phyloP scores from a whole-genome alignment of 1,140 invertebrate species.

The Drosophila setifemur region DNA sequence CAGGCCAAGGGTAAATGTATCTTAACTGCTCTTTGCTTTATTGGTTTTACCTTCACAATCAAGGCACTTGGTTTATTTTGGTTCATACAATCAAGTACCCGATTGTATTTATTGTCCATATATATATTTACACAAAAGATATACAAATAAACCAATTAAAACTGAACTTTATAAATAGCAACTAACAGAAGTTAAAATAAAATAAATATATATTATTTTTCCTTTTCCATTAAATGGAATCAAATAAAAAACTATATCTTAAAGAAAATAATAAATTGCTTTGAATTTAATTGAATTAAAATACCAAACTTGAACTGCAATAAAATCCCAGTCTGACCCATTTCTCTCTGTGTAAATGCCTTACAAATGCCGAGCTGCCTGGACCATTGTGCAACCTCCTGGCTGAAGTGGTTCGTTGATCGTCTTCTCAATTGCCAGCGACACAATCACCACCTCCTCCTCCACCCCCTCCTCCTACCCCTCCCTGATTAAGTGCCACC shows the following conservation, averaged over 20 bases:
- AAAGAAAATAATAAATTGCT: too few species aligned
- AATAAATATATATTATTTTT: background rate
- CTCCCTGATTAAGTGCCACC: background rate
- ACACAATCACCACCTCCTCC: slow-evolving; percentile 5
- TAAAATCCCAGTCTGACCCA: slow-evolving; percentile 1
- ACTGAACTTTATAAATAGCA: too few species aligned
- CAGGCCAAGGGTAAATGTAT: slow-evolving; percentile 26
- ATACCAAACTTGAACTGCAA: too few species aligned
- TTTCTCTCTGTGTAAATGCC: slow-evolving; percentile 3
- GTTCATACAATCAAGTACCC: too few species aligned
- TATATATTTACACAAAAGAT: too few species aligned
- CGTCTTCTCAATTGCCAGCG: slow-evolving; percentile 31
- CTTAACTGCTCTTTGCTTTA: slow-evolving; percentile 5
- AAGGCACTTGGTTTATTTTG: slow-evolving; percentile 4
- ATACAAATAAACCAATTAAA: background rate
- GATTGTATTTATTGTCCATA: too few species aligned
- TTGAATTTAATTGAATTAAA: too few species aligned
- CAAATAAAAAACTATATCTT: too few species aligned
- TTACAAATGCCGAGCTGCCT: background rate
- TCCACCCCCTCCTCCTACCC: background rate
- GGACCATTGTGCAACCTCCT: slow-evolving; percentile 19
- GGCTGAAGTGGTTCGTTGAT: slow-evolving; percentile 12
- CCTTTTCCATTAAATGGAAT: too few species aligned
- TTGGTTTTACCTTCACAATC: slow-evolving; percentile 28
- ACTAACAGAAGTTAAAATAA: too few species aligned